These are phyloP conservation scores for Callospermophilus lateralis DNA, from an alignment of 2,113 vertebrate genomes.

Conservation along the genomic window DNA sequence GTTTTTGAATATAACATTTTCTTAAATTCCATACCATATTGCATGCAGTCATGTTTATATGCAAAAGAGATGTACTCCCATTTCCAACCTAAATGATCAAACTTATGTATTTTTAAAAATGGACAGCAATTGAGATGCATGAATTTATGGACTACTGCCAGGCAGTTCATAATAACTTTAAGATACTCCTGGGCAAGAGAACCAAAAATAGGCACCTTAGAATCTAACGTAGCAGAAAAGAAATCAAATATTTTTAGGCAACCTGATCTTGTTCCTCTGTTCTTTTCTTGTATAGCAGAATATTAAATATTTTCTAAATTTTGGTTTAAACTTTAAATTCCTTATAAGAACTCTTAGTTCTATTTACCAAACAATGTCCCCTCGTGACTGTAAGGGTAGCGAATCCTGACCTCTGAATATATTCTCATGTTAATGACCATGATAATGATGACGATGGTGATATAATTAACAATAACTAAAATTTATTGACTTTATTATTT, in stretches of 20 bases:
- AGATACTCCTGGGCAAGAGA: background rate
- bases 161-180: background rate
- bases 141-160: background rate
- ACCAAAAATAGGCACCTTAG: background rate
- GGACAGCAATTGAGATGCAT: background rate
- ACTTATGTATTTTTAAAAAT: background rate
- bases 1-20: slow-evolving; percentile 34
- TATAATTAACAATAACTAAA: slow-evolving; percentile 12
- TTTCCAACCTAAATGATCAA: slow-evolving; percentile 19
- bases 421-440: background rate
- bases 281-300: background rate
- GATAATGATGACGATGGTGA: background rate
- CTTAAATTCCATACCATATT: background rate
- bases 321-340: background rate
- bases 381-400: background rate
- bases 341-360: background rate
- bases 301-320: background rate
- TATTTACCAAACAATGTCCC: background rate
- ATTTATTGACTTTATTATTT: background rate
- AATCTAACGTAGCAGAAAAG: background rate
- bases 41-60: background rate
- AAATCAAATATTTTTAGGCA: slow-evolving; percentile 19
- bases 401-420: background rate
- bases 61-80: background rate
- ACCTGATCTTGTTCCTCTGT: background rate